Base-by-base conservation (phyloP, 2,113 vertebrate species). In the Charina bottae region DNA sequence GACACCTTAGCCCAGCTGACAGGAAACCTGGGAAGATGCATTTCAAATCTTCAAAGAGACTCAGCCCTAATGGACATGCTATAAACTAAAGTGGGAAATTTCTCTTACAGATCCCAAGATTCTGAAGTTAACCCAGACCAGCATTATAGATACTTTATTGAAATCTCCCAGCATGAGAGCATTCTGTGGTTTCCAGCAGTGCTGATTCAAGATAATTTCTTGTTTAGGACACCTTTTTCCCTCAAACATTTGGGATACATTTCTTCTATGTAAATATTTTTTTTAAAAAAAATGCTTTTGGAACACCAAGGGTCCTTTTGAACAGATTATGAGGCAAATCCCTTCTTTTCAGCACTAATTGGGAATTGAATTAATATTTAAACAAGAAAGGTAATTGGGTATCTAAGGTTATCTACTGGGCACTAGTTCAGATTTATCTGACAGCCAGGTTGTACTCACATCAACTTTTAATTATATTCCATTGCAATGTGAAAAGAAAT, bases 391-490 rank as follows among this genome's bases (percentile, higher is more conserved):
- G 88, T 78, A 33, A 92, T 23, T 17, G 0, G 26, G 60, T 42
- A 17, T 72, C 84, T 95, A 83, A 89, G 13, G 37, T 93, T 86
- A 90, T 10, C 37, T 92, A 58, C 5, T 89, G 46, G n/a, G 90
- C 64, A 83, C 1, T 88, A 92, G 9, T 37, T 89, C 1, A 92
- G 19, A 3, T 84, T 88, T 37, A 90, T 33, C 11, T 42, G 64
- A 49, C n/a, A 93, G 15, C 7, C 92, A 90, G 2, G 62, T 90
- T 93, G 87, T 58, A 89, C 6, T 72, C 26, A 26, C 12, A 90
- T n/a, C 6, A 86, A 60, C 3, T 28, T 0, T 58, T 64, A 68
- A 86, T 37, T 24, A 54, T 84, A 42, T 88, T 93, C 2, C 19
- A 28, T 87, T 86, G 83, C 13, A 85, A 85, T 92, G 9, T 37